These are phyloP conservation scores for Patiria miniata DNA, from an alignment of 35 echinoderm and acorn worm species.

Conservation along the genomic window DNA sequence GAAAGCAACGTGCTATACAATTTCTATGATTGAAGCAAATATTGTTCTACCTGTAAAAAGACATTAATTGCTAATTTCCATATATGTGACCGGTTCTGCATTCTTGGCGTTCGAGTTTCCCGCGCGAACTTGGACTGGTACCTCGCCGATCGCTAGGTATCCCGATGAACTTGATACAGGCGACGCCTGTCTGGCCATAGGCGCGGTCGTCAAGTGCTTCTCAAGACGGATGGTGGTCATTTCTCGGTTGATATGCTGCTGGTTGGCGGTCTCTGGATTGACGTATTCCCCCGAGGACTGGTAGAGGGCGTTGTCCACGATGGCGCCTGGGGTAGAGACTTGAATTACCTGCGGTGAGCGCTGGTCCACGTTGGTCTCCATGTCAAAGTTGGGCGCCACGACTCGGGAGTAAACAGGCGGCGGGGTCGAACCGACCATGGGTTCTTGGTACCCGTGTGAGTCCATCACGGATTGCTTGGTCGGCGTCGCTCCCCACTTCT, in stretches of 20 bases:
- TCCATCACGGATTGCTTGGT: background rate
- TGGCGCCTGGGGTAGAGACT: background rate
- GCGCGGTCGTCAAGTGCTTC: background rate
- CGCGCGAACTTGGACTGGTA: background rate
- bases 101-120: background rate
- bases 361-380: background rate
- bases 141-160: slow-evolving; percentile 7
- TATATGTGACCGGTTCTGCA: background rate
- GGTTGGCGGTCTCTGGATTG: background rate
- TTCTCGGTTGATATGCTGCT: background rate
- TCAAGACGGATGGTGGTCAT: background rate
- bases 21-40: too few relatives aligned
- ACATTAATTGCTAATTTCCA: background rate
- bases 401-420: background rate
- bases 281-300: slow-evolving; percentile 4
- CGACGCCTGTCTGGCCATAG: background rate
- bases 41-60: too few relatives aligned
- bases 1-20: too few relatives aligned
- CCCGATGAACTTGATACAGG: background rate
- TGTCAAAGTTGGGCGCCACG: background rate
- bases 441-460: background rate
- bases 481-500: slow-evolving; percentile 4
- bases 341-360: background rate
- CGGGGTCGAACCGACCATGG: background rate
- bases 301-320: background rate